Conservation (phyloP, 2,888 invertebrate species). For the Clunio marinus region DNA sequence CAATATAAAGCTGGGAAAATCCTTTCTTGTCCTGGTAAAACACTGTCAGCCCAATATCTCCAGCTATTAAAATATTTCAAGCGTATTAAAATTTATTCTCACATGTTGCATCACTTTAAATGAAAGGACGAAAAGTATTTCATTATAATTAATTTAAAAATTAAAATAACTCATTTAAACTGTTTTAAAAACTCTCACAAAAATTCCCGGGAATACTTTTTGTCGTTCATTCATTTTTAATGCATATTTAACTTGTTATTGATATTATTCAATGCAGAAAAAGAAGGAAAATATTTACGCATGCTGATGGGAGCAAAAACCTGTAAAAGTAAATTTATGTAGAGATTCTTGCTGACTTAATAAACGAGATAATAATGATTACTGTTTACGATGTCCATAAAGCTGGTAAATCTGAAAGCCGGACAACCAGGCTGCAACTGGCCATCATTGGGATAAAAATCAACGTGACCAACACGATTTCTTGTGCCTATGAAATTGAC, state of each 20-base stretch:
- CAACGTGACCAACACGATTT: constrained; percentile 20
- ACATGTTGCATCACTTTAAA: too few relatives aligned
- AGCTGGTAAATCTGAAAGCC: neutral
- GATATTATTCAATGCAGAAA: neutral
- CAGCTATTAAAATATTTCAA: neutral
- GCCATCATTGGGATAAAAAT: constrained; percentile 24
- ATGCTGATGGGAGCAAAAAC: constrained; percentile 23
- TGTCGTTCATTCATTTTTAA: too few relatives aligned
- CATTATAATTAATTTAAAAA: too few relatives aligned
- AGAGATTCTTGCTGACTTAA: neutral
- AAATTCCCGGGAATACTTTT: too few relatives aligned
- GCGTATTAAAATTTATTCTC: too few relatives aligned
- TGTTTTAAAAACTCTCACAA: too few relatives aligned
- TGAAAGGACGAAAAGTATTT: too few relatives aligned
- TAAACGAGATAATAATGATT: neutral
- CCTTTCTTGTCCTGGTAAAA: neutral
- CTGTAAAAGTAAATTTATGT: neutral
- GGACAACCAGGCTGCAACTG: constrained; percentile 23
- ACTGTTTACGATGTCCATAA: constrained; percentile 21
- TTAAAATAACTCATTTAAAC: too few relatives aligned
- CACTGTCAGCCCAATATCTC: constrained; percentile 20
- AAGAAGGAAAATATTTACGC: neutral
- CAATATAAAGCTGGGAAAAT: constrained; percentile 21
- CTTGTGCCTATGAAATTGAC: constrained; percentile 46
- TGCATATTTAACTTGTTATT: too few relatives aligned